phyloP scores from a whole-genome alignment of 2,888 invertebrate genomes.

The Drosophila mettleri region DNA sequence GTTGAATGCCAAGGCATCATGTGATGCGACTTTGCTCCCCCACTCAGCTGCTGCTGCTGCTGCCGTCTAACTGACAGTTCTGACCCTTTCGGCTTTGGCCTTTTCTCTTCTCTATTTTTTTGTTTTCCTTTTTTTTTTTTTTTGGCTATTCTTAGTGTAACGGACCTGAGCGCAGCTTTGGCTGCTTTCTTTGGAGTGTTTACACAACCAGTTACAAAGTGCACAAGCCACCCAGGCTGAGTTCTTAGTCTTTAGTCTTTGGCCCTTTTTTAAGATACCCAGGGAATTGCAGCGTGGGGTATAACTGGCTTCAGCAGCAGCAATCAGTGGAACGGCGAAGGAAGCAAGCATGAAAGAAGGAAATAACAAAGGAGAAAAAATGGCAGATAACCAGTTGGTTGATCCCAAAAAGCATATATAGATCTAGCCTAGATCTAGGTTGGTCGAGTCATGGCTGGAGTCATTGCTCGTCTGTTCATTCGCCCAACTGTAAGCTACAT shows the following conservation, averaged over 20 bases:
- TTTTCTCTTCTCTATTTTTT: slow-evolving; percentile 19
- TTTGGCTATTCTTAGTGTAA: slow-evolving; percentile 24
- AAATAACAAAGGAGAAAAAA: too few relatives aligned
- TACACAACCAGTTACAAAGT: slow-evolving; percentile 83
- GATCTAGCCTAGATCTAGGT: too few relatives aligned
- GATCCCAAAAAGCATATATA: too few relatives aligned
- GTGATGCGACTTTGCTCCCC: slow-evolving; percentile 49
- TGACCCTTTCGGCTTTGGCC: slow-evolving; percentile 77
- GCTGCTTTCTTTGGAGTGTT: slow-evolving; percentile 73
- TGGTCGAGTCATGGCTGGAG: background rate
- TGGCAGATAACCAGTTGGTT: too few relatives aligned
- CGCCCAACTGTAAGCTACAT: background rate
- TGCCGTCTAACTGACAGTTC: slow-evolving; percentile 56
- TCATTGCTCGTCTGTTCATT: background rate
- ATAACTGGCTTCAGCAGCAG: background rate
- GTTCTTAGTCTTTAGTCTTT: slow-evolving; percentile 32
- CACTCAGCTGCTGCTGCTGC: background rate
- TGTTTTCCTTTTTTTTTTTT: slow-evolving; percentile 8
- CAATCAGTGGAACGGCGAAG: background rate
- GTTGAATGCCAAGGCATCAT: slow-evolving; percentile 67
- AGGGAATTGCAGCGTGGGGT: background rate
- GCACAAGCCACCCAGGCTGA: slow-evolving; percentile 64
- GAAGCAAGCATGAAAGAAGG: background rate
- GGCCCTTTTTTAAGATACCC: slow-evolving; percentile 16
- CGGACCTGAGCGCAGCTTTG: slow-evolving; percentile 31